Percentiles rank a stretch among this genome's conserved stretches.
Conservation (phyloP, 1,140 invertebrate genomes). For the Drosophila pseudoananassae region DNA sequence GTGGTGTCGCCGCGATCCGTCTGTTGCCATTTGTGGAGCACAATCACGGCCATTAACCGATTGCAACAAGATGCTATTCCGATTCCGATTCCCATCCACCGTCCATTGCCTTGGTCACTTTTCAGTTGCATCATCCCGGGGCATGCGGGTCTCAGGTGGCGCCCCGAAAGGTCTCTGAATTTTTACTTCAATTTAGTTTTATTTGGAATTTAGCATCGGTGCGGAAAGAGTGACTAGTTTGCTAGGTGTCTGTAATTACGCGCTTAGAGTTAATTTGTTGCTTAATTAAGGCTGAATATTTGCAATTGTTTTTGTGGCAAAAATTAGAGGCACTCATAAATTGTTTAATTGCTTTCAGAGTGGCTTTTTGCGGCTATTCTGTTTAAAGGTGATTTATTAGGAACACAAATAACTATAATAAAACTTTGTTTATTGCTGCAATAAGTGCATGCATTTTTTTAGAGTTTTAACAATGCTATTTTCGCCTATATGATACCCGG, state of each 20-base stretch:
- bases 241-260: not conserved
- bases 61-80: not conserved
- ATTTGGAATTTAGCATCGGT: not conserved
- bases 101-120: slow-evolving; percentile 15
- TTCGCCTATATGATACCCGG: too few relatives aligned
- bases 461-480: too few relatives aligned
- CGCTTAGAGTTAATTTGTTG: not conserved
- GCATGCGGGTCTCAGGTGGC: not conserved
- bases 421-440: too few relatives aligned
- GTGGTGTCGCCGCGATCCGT: slow-evolving; percentile 24
- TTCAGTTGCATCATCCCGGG: slow-evolving; percentile 10
- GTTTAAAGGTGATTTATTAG: not conserved
- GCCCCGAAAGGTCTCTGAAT: not conserved
- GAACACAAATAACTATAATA: not conserved
- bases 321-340: slow-evolving; percentile 7
- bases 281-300: slow-evolving; percentile 5
- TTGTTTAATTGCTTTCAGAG: not conserved
- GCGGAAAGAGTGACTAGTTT: not conserved
- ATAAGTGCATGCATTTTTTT: too few relatives aligned
- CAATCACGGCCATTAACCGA: slow-evolving; percentile 41
- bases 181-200: not conserved
- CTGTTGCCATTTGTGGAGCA: slow-evolving; percentile 36
- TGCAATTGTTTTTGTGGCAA: not conserved
- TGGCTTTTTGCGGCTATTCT: not conserved
- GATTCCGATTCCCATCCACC: slow-evolving; percentile 3